Evolutionary conservation across 2,113 vertebrate species (phyloP).

Genomic region (Uria aalge): DNA sequence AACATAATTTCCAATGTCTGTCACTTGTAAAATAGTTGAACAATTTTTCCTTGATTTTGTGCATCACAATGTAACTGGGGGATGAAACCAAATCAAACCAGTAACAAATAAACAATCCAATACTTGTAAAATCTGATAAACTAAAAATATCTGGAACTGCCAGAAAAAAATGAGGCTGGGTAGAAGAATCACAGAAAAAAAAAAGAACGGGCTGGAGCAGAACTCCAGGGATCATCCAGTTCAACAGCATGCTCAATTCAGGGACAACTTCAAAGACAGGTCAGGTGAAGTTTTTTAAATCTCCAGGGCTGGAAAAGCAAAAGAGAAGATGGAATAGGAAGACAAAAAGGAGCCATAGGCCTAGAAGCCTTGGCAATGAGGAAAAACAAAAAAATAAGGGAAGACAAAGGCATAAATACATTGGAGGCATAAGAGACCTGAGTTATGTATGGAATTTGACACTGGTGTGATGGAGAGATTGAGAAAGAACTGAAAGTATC

Average conservation of each 20-base stretch:
- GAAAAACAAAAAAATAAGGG: background rate
- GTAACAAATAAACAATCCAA: background rate
- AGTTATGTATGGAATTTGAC: background rate
- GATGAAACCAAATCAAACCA: background rate
- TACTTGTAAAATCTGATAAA: background rate
- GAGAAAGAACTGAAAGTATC: background rate
- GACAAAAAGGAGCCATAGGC: background rate
- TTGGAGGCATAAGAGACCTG: background rate
- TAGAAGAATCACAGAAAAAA: background rate
- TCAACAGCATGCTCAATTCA: background rate
- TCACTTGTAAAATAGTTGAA: background rate
- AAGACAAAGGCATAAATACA: background rate
- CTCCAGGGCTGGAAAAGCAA: background rate
- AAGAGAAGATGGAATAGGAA: background rate
- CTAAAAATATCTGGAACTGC: background rate
- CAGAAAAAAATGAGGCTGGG: background rate
- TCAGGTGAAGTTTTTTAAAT: background rate
- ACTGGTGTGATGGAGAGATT: background rate
- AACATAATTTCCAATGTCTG: background rate
- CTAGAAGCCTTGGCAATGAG: background rate
- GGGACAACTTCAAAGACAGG: background rate
- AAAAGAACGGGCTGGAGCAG: background rate
- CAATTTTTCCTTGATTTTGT: background rate
- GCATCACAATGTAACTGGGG: background rate
- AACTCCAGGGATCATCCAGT: rapidly evolving